Evolutionary conservation across 2,888 invertebrate genomes (phyloP).

Genomic region (Chironomus riparius): DNA sequence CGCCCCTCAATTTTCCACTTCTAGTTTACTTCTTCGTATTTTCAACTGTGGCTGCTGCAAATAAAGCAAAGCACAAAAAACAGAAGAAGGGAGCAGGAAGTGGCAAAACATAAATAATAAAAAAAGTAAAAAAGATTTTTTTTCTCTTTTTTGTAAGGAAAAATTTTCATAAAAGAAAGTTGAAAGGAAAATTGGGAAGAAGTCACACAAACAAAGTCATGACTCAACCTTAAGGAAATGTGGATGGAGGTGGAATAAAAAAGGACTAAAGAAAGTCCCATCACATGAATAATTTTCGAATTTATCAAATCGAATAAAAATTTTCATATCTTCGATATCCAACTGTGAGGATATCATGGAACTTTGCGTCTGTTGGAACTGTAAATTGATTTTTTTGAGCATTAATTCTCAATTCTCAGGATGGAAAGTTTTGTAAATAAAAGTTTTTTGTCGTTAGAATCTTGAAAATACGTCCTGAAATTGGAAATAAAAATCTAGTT

Average conservation of each 20-base stretch:
- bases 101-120: conserved; percentile 3
- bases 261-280: conserved; percentile 7
- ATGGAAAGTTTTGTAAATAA: no score
- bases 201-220: neutral
- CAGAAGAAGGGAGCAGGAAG: neutral
- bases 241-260: neutral
- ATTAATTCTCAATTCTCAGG: neutral
- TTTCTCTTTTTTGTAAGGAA: neutral
- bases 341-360: neutral
- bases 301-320: conserved; percentile 26
- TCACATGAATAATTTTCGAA: conserved; percentile 26
- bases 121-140: conserved; percentile 16
- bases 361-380: neutral
- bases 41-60: neutral
- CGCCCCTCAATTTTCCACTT: neutral
- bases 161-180: neutral
- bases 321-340: conserved; percentile 24
- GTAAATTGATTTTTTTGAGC: conserved; percentile 6
- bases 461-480: no score
- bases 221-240: neutral
- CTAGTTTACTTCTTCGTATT: neutral
- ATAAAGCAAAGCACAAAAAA: neutral
- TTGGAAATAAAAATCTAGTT: no score
- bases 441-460: no score
- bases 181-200: neutral